A percentile compares a stretch with the other conserved stretches of the same genome.
Conservation (phyloP, 2,797 vertebrate species). For the Distichodus sexfasciatus region DNA sequence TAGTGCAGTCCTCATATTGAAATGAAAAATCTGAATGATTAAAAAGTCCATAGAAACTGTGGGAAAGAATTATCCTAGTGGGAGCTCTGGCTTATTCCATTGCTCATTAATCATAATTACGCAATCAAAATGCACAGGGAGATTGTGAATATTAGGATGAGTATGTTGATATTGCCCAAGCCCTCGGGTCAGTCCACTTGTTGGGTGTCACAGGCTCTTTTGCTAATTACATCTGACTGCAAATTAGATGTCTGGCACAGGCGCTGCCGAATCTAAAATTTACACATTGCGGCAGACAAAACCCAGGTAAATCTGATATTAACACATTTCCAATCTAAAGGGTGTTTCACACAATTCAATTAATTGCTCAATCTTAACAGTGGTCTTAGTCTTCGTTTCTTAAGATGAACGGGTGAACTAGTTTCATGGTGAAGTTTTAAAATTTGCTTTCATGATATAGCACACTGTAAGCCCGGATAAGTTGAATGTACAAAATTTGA, state of each 20-base stretch:
- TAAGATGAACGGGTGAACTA: not conserved
- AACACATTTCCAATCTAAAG: not conserved
- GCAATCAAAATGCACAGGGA: constrained; percentile 69
- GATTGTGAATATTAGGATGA: constrained; percentile 66
- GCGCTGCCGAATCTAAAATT: constrained; percentile 38
- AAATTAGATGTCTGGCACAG: constrained; percentile 31
- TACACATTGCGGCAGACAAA: constrained; percentile 15
- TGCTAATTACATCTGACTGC: constrained; percentile 44
- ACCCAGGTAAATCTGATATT: constrained; percentile 18
- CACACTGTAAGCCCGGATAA: too few relatives aligned
- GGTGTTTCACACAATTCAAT: not conserved
- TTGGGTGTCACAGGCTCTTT: constrained; percentile 31
- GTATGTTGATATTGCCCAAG: constrained; percentile 48
- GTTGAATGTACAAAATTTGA: too few relatives aligned
- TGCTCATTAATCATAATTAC: constrained; percentile 70
- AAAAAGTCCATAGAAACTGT: constrained; percentile 3
- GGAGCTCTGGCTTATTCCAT: constrained; percentile 33
- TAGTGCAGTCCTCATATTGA: constrained; percentile 3
- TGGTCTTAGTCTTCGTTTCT: not conserved
- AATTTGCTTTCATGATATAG: not conserved
- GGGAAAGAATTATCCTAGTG: constrained; percentile 18
- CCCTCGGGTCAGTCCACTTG: constrained; percentile 40
- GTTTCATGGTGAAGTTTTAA: not conserved
- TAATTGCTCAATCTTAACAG: constrained; percentile 1
- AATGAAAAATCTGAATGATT: constrained; percentile 15